phyloP scores from a whole-genome alignment of 1,140 invertebrate genomes.

The Rhizoglyphus robini region DNA sequence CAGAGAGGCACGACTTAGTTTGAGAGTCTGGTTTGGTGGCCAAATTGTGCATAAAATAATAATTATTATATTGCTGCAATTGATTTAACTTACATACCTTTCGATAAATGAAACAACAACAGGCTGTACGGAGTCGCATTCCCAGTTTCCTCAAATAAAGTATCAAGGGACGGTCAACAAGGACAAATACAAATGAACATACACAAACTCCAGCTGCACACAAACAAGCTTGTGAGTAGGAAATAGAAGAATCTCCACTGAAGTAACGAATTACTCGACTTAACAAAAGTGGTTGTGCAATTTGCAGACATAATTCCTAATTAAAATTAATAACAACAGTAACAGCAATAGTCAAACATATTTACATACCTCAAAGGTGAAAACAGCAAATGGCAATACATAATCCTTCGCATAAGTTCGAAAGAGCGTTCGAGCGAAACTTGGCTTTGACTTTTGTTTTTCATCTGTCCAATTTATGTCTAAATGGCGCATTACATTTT shows the following conservation, averaged over 20 bases:
- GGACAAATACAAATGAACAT: slow-evolving; percentile 44
- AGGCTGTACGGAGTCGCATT: slow-evolving; percentile 42
- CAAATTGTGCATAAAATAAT: too few species aligned
- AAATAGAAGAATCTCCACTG: background rate
- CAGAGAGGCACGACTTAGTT: slow-evolving; percentile 44
- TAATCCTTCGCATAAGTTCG: background rate
- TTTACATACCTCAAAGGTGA: slow-evolving; percentile 9
- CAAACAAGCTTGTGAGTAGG: slow-evolving; percentile 4
- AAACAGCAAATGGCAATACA: background rate
- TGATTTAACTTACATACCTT: slow-evolving; percentile 41
- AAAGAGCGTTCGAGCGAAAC: background rate
- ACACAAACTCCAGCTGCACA: slow-evolving; percentile 25
- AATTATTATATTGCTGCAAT: too few species aligned
- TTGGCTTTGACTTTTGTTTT: background rate
- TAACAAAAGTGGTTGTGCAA: slow-evolving; percentile 35
- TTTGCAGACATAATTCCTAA: slow-evolving; percentile 28
- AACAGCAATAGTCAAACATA: background rate
- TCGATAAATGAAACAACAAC: slow-evolving; percentile 42
- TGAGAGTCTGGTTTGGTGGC: too few species aligned
- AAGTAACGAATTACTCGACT: slow-evolving; percentile 23
- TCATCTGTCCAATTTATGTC: background rate
- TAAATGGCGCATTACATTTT: background rate
- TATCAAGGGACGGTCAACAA: slow-evolving; percentile 46
- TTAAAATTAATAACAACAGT: background rate
- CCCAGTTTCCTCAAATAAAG: slow-evolving; percentile 21